Base-by-base conservation (phyloP, 2,797 vertebrate species). In the Aeoliscus strigatus region DNA sequence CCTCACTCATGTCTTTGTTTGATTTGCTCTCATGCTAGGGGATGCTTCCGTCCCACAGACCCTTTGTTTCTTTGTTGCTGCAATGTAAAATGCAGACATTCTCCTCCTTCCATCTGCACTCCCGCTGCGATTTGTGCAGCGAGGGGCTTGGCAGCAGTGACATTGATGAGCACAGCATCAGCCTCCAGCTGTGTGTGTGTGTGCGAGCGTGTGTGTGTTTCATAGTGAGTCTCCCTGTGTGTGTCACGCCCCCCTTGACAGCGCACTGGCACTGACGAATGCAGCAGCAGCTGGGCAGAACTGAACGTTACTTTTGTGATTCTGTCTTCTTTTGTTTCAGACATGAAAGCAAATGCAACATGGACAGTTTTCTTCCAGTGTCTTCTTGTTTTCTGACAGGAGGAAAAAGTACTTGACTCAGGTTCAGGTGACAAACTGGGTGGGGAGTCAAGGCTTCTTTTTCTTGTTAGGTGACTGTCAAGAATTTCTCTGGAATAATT, bases 131-230 rank as follows among this genome's bases (percentile, higher is more conserved):
- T 64, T 54, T 57, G 69, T 79, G 60, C 69, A 66, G 72, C 9
- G 3, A 62, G 56, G 61, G 58, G 57, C 71, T 69, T 36, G 10
- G 56, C 52, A 60, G 8, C 52, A 43, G 53, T 76, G 77, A 77
- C 77, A 82, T 66, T 80, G 70, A 81, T 76, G 80, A 79, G 72
- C 49, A 60, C 62, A 40, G 66, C 70, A 41, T 67, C 71, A 64
- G 65, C 66, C 64, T 79, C 73, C 52, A 75, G 67, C 63, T 41
- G 39, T 27, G 67, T 12, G 29, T 27, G 28, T 31, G 25, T 28
- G 27, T 62, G 58, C 55, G 47, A 17, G 44, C 47, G 45, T 45
- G 42, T 9, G 10, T 55, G 63, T 54, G 52, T 30, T 36, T 53
- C 26, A 38, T 39, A 40, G 65, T 62, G 62, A 35, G 33, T 58